Conservation (phyloP, 2,113 vertebrate genomes). For the Plectropomus leopardus region DNA sequence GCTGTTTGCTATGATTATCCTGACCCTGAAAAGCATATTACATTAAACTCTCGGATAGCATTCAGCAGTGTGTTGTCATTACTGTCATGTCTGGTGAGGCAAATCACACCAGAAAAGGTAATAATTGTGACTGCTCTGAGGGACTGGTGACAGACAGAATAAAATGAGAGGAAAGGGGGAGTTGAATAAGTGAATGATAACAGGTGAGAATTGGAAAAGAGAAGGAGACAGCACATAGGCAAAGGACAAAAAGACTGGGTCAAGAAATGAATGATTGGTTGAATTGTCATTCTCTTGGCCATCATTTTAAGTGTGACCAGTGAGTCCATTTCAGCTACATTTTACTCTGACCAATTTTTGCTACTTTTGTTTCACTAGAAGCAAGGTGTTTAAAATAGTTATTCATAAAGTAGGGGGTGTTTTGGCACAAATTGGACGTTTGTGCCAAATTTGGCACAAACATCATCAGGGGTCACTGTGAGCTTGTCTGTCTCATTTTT, state of each 20-base stretch:
- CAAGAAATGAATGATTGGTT: conserved; percentile 50
- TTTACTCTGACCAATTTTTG: conserved; percentile 23
- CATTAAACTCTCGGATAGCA: not conserved
- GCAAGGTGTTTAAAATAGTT: no score
- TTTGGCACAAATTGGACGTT: no score
- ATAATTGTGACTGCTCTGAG: conserved; percentile 5
- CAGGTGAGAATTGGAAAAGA: conserved; percentile 39
- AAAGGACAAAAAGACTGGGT: conserved; percentile 22
- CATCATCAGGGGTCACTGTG: no score
- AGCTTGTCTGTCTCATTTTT: no score
- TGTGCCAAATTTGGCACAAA: no score
- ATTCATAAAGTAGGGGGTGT: no score
- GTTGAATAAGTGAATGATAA: conserved; percentile 7
- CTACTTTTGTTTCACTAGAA: conserved; percentile 18
- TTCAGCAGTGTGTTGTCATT: conserved; percentile 16
- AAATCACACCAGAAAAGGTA: conserved; percentile 13
- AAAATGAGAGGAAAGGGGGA: conserved; percentile 18
- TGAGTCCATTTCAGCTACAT: conserved; percentile 1
- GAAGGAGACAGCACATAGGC: not conserved
- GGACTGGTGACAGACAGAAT: conserved; percentile 15
- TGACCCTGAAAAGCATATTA: conserved; percentile 26
- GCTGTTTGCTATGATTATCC: conserved; percentile 7
- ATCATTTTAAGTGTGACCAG: conserved; percentile 6
- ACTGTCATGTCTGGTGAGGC: conserved; percentile 1
- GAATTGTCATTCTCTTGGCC: conserved; percentile 2